These are phyloP conservation scores for Aythya baeri DNA, from an alignment of 2,113 vertebrate species.

Conservation along the genomic window DNA sequence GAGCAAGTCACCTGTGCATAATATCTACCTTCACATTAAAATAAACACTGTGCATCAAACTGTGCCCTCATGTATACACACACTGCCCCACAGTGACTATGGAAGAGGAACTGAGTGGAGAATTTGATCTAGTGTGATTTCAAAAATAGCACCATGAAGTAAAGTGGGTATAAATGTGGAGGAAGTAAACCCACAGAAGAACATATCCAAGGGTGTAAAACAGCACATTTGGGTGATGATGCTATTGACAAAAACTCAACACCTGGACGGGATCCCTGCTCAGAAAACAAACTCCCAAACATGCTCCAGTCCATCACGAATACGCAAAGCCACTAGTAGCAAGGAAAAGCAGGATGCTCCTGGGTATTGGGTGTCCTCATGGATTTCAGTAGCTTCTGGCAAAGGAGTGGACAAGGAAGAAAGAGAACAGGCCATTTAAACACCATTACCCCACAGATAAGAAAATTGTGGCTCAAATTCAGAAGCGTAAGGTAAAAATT, in stretches of 20 bases:
- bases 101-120: constrained; percentile 29
- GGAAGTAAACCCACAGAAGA: constrained; percentile 18
- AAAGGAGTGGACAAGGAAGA: neutral
- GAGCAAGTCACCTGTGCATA: constrained; percentile 45
- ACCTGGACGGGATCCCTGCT: neutral
- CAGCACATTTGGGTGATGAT: neutral
- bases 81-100: neutral
- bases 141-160: constrained; percentile 37
- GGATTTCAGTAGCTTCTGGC: neutral
- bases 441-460: constrained; percentile 10
- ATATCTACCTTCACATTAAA: constrained; percentile 14
- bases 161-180: neutral
- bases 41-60: constrained; percentile 3
- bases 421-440: neutral
- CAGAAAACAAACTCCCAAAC: neutral
- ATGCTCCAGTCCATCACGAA: accelerated
- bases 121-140: constrained; percentile 46
- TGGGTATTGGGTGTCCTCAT: accelerated
- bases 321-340: neutral
- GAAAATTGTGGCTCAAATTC: constrained; percentile 57
- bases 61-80: neutral
- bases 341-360: neutral
- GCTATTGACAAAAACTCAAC: neutral
- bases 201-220: neutral
- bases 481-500: constrained; percentile 58